These are phyloP conservation scores for Peromyscus californicus DNA, from an alignment of 2,113 vertebrate genomes.

Conservation along the genomic window DNA sequence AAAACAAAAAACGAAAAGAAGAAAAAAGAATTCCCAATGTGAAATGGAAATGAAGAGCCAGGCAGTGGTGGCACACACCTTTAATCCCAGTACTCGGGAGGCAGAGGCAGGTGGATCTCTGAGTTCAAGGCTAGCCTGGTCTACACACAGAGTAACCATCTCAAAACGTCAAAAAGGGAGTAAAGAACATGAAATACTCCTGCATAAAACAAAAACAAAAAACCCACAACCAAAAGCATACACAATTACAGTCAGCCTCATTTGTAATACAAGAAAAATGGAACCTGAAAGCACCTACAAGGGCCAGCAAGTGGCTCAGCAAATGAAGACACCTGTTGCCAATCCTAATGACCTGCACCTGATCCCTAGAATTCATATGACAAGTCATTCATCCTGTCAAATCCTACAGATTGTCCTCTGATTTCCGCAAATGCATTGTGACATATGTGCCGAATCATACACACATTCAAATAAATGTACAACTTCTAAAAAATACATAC, in stretches of 20 bases:
- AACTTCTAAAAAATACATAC: not conserved
- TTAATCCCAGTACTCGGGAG: no score
- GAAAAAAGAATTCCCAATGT: no score
- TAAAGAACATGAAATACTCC: not conserved
- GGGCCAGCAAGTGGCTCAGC: not conserved
- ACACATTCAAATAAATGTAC: not conserved
- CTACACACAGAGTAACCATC: no score
- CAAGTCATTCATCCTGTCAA: not conserved
- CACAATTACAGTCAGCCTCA: no score
- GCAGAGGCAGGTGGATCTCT: no score
- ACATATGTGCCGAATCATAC: not conserved
- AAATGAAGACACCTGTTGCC: not conserved
- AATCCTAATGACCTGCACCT: not conserved
- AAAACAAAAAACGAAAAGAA: no score
- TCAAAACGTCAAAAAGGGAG: not conserved
- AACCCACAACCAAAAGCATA: not conserved
- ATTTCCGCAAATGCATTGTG: not conserved
- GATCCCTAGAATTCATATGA: not conserved
- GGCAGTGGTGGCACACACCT: no score
- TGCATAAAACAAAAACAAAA: not conserved
- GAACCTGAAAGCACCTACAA: rapidly evolving
- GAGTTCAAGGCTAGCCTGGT: no score
- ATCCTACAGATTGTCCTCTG: not conserved
- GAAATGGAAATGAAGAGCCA: no score
- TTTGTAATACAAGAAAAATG: rapidly evolving